Base-by-base conservation (phyloP, 2,888 invertebrate species). In the Ditula angustiorana region DNA sequence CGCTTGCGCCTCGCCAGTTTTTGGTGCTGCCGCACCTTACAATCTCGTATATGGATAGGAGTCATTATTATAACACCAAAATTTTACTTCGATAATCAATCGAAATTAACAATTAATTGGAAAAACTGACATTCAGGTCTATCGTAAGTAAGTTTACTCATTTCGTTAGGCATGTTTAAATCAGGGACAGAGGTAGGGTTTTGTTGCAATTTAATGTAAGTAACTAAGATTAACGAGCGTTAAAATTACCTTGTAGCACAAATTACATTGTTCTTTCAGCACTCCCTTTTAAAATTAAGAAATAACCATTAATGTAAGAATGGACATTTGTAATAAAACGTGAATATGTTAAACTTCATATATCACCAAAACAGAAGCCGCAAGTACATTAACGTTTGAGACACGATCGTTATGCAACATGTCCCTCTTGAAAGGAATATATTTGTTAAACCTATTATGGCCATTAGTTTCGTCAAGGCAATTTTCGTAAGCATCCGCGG, bases 391-490 rank as follows among this genome's bases (percentile, higher is more conserved):
- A 78, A 80, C 77, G 76, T 77, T 78, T 72, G 74, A 82, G 77
- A 77, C 86, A 84, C 80, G 83, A 84, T 75, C 68, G 76, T 88
- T 88, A 83, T 75, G 87, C 79, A 87, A 88, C 82, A 77, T 79
- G 79, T 79, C 78, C 77, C 74, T 81, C 77, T 82, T 82, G 80
- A 80, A 78, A 85, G 84, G 79, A 83, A 87, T 86, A 85, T 90
- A 85, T 91, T 90, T 91, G 87, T 83, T 74, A 76, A 85, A 87
- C 77, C 75, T 82, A 83, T 90, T 89, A 86, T 86, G 77, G 70
- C 81, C 77, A 80, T 83, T 86, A 84, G 83, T 79, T 85, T 82
- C 85, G 85, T 86, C 90, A 91, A 91, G 90, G 89, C 70, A 74
- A 73, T 88, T 88, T 87, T 90, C 85, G 87, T 85, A 85, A 88